Evolutionary conservation across 1,140 invertebrate species (phyloP), one percentile per base, ranked within the genome.

Genomic region (Copidosoma floridanum): DNA sequence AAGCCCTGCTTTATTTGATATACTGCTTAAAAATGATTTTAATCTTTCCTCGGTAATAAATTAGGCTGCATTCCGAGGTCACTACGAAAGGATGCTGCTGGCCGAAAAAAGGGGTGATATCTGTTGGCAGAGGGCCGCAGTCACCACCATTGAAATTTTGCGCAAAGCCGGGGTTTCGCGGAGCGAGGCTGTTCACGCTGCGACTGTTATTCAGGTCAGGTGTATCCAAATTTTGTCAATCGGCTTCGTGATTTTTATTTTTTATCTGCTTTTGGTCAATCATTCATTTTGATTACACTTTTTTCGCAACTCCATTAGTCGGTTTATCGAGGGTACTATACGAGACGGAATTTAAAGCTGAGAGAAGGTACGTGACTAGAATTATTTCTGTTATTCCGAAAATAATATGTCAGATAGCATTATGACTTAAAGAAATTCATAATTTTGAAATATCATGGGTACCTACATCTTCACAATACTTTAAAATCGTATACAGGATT

Each of bases 241-340:
- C 16, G 12, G 16, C 20, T 48, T 20, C 12, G 26, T 23, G 16
- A 29, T 12, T 26, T n/a, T n/a, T 48, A n/a, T n/a, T n/a, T n/a
- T n/a, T n/a, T n/a, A n/a, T n/a, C 10, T 48, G 14, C 21, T 7
- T 3, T 1, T n/a, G 4, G 20, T 50, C 52, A 57, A 52, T 62
- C 50, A 38, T 26, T 23, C 21, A 27, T 51, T 21, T 54, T 8
- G 53, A 51, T 40, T 50, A 27, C 32, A 38, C 35, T 26, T 52
- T 18, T 35, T 53, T 52, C 5, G 12, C 27, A 35, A 29, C 8
- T 61, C 29, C 37, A 57, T 50, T 32, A 78, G 75, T 70, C 72
- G n/a, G 76, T 79, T 38, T 83, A 82, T 55, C 76, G 74, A 55
- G 73, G 76, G 6, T 83, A 82, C 40, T 82, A 82, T 57, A 72